Evolutionary conservation across 2,797 vertebrate genomes (phyloP).

Genomic region (Tympanoctomys barrerae): DNA sequence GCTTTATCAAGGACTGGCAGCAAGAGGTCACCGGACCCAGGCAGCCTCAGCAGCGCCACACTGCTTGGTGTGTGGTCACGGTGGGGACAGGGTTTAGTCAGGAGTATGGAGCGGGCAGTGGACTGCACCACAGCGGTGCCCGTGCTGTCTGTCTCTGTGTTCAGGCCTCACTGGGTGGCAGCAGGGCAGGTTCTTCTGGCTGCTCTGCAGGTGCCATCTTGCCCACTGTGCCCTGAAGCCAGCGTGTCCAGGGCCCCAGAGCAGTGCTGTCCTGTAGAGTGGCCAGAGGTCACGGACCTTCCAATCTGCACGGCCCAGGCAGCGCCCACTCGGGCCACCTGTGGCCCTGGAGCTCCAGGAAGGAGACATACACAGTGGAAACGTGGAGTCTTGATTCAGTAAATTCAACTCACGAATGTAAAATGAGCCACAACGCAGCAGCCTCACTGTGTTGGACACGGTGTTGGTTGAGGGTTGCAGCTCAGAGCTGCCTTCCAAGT

Average conservation of each 20-base stretch:
- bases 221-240: neutral
- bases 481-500: neutral
- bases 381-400: neutral
- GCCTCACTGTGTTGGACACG: neutral
- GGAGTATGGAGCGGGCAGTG: neutral
- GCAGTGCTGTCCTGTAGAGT: neutral
- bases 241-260: neutral
- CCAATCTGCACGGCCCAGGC: no score
- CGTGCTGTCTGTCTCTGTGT: neutral
- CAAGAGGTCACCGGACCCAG: neutral
- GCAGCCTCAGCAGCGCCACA: neutral
- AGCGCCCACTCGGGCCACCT: rapidly evolving
- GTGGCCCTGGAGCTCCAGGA: neutral
- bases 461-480: neutral
- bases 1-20: neutral
- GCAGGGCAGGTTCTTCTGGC: neutral
- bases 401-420: neutral
- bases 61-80: neutral
- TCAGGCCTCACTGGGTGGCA: neutral
- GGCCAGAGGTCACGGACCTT: neutral
- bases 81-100: neutral
- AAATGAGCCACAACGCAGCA: neutral
- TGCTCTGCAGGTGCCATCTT: neutral
- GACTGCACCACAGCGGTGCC: neutral
- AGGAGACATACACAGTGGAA: neutral